A percentile compares a stretch with the other conserved stretches of the same genome.
These are phyloP conservation scores for Ciconia maguari DNA, from an alignment of 2,113 vertebrate genomes.

Conservation along the genomic window DNA sequence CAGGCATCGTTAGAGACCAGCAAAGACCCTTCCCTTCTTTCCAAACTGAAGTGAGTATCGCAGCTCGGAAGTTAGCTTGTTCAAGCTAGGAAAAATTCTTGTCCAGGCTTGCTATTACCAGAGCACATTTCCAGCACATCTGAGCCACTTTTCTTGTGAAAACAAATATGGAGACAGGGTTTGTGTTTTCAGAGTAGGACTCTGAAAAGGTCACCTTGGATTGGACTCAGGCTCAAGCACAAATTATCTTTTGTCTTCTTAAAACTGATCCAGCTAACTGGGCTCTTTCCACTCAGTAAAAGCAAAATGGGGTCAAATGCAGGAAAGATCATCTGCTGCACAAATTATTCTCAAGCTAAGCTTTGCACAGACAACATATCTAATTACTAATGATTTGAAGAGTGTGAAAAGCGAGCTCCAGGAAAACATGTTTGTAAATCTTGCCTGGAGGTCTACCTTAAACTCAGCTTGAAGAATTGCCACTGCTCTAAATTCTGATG, in stretches of 20 bases:
- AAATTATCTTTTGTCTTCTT: neutral
- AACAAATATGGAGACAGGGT: neutral
- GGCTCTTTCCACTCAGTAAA: neutral
- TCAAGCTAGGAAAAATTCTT: neutral
- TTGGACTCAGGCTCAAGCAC: neutral
- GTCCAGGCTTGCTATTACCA: neutral
- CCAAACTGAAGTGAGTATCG: neutral
- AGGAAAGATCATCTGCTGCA: neutral
- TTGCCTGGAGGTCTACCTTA: neutral
- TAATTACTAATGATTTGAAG: neutral
- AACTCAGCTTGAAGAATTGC: neutral
- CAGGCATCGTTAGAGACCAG: neutral
- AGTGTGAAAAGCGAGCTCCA: neutral
- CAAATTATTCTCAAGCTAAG: neutral
- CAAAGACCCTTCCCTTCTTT: neutral
- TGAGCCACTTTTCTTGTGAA: neutral
- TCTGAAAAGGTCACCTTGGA: neutral
- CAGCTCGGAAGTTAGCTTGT: neutral
- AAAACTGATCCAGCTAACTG: neutral
- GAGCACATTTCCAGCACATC: neutral
- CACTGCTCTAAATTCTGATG: constrained; percentile 2
- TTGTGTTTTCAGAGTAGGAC: neutral
- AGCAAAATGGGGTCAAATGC: neutral
- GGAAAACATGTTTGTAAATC: neutral
- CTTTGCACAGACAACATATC: neutral